A percentile compares a stretch with the other conserved stretches of the same genome.
These are phyloP conservation scores for Centropus unirufus DNA, from an alignment of 2,113 vertebrate species.

Conservation along the genomic window DNA sequence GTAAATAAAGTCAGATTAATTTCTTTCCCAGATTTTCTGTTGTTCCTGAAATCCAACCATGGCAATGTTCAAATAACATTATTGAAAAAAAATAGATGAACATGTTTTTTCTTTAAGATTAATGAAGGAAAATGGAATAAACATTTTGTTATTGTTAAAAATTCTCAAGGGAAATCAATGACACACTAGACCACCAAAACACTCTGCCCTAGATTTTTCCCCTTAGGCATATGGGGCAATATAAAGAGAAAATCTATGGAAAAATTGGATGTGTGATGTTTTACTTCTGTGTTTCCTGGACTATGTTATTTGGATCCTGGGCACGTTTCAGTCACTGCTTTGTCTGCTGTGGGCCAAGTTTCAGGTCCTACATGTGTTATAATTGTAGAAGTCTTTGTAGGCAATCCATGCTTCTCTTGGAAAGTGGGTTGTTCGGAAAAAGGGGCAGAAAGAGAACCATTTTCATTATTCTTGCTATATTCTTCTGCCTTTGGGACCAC, in stretches of 20 bases:
- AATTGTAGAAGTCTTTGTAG: background rate
- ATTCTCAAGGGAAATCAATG: background rate
- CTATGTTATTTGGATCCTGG: background rate
- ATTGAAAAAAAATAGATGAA: background rate
- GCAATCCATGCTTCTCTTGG: background rate
- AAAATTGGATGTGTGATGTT: background rate
- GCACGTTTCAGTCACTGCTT: background rate
- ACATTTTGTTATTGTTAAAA: background rate
- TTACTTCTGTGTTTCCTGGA: background rate
- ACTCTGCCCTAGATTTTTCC: background rate
- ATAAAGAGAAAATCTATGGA: background rate
- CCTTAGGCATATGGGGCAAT: background rate
- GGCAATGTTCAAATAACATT: background rate
- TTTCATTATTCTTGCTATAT: background rate
- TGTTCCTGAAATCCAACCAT: background rate
- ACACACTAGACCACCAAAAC: background rate
- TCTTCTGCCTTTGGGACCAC: background rate
- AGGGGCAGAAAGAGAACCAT: background rate
- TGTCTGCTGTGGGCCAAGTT: background rate
- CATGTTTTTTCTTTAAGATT: background rate
- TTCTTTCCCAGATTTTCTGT: background rate
- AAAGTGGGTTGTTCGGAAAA: conserved; percentile 31
- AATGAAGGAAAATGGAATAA: background rate
- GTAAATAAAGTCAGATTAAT: background rate
- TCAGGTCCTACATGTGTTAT: background rate